These are phyloP conservation scores for Archocentrus centrarchus DNA, from an alignment of 2,113 vertebrate genomes.

Conservation along the genomic window DNA sequence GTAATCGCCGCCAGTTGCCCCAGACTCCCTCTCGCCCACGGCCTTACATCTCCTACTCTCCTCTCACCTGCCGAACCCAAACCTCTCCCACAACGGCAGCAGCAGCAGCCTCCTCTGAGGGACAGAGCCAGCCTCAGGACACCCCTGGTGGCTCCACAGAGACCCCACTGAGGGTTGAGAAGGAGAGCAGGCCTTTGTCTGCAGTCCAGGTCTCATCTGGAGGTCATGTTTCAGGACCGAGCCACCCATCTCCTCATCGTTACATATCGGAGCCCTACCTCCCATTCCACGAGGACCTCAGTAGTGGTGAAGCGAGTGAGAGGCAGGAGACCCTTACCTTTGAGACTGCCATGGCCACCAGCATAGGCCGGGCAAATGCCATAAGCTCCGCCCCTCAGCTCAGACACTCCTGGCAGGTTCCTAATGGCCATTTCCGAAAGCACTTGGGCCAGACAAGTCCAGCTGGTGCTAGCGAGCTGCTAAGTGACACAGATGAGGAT, in stretches of 20 bases:
- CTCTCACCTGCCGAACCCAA: slow-evolving; percentile 86
- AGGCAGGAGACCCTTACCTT: slow-evolving; percentile 95
- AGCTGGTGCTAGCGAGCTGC: slow-evolving; percentile 85
- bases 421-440: slow-evolving; percentile 93
- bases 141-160: slow-evolving; percentile 49
- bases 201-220: slow-evolving; percentile 35
- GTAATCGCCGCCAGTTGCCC: slow-evolving; percentile 92
- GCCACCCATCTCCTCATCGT: slow-evolving; percentile 88
- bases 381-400: slow-evolving; percentile 91
- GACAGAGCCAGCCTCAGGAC: slow-evolving; percentile 64
- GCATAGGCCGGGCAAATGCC: slow-evolving; percentile 91
- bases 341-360: slow-evolving; percentile 92
- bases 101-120: slow-evolving; percentile 71
- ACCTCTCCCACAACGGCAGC: slow-evolving; percentile 75
- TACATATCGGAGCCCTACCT: slow-evolving; percentile 98
- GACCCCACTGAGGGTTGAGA: slow-evolving; percentile 68
- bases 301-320: slow-evolving; percentile 83
- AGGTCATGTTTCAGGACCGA: slow-evolving; percentile 65
- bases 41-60: slow-evolving; percentile 94
- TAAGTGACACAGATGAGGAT: slow-evolving; percentile 95
- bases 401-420: slow-evolving; percentile 96
- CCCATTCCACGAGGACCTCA: slow-evolving; percentile 88
- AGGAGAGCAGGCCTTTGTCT: slow-evolving; percentile 68
- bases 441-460: slow-evolving; percentile 83
- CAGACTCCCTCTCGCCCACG: slow-evolving; percentile 92